A percentile compares a stretch with the other conserved stretches of the same genome.
Evolutionary conservation across 2,113 vertebrate species (phyloP).

Genomic region (Bucco capensis): DNA sequence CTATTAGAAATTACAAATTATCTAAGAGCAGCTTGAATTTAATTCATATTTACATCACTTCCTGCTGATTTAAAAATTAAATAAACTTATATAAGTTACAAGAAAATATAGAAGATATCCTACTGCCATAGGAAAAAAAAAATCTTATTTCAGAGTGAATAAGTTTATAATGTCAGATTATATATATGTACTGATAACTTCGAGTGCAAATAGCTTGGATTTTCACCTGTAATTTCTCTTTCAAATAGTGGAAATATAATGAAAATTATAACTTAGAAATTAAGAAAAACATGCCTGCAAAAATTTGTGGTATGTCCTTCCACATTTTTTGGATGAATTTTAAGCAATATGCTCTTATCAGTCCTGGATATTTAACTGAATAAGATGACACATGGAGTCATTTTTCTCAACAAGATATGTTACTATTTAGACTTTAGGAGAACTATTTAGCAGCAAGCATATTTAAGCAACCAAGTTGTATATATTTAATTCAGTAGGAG

Average conservation of each 20-base stretch:
- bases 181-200: neutral
- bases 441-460: neutral
- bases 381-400: neutral
- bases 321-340: neutral
- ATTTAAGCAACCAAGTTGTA: conserved; percentile 21
- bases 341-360: neutral
- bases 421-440: neutral
- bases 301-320: neutral
- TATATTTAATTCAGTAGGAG: conserved; percentile 47
- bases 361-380: neutral
- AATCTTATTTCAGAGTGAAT: neutral
- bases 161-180: neutral
- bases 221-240: conserved; percentile 17
- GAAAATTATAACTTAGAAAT: neutral
- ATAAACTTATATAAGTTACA: neutral
- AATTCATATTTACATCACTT: neutral
- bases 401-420: neutral
- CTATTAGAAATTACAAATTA: neutral
- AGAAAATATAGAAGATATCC: neutral
- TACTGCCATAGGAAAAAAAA: neutral
- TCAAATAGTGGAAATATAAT: neutral
- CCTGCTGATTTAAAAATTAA: neutral
- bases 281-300: neutral
- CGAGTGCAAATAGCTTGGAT: neutral
- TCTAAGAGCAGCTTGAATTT: neutral